Percentiles rank a stretch among this genome's conserved stretches.
Evolutionary conservation across 2,797 vertebrate genomes (phyloP).

Genomic region (Oreortyx pictus): DNA sequence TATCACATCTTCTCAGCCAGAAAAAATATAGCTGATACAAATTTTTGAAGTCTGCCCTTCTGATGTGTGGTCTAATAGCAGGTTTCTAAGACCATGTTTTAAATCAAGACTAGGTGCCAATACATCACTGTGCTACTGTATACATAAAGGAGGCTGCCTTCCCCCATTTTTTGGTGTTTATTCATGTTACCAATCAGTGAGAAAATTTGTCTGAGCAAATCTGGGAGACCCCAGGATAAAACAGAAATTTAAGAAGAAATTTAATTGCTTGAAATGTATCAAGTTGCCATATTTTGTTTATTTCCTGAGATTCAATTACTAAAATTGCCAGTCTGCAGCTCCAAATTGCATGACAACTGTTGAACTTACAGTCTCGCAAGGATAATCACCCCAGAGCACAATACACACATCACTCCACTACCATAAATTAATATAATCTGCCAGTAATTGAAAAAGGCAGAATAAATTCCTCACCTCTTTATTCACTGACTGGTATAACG

Average conservation of each 20-base stretch:
- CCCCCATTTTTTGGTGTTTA: not conserved
- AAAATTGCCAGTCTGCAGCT: conserved; percentile 62
- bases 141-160: not conserved
- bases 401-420: not conserved
- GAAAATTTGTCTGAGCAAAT: conserved; percentile 46
- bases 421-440: conserved; percentile 36
- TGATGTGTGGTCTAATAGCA: not conserved
- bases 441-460: conserved; percentile 39
- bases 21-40: not conserved
- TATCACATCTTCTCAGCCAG: not conserved
- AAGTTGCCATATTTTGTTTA: conserved; percentile 71
- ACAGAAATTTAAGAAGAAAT: conserved; percentile 50
- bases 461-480: conserved; percentile 33
- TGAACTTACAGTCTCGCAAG: conserved; percentile 55
- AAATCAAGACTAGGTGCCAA: not conserved
- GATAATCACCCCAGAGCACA: conserved; percentile 50
- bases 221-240: conserved; percentile 35
- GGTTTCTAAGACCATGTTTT: not conserved
- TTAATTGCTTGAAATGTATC: conserved; percentile 57
- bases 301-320: conserved; percentile 50
- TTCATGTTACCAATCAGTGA: conserved; percentile 29
- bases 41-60: not conserved
- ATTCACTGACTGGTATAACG: conserved; percentile 8
- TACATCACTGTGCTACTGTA: not conserved
- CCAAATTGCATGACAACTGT: conserved; percentile 56